Evolutionary conservation across 2,113 vertebrate species (phyloP).

Genomic region (Ammodytes marinus): DNA sequence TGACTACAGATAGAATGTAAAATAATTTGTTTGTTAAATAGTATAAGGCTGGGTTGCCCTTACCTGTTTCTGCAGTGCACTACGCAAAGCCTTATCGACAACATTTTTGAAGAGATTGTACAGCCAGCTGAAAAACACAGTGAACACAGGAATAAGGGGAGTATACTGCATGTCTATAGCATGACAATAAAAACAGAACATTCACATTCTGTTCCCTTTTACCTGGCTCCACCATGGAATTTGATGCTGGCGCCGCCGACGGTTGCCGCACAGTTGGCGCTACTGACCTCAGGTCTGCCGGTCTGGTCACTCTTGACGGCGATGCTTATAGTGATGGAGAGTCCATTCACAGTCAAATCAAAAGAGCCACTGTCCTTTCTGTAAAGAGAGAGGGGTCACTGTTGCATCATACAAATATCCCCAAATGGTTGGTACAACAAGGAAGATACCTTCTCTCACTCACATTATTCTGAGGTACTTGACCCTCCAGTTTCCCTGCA

Average conservation of each 20-base stretch:
- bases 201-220: neutral
- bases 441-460: conserved; percentile 4
- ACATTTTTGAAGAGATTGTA: conserved; percentile 83
- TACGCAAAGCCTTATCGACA: conserved; percentile 72
- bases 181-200: neutral
- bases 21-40: no score
- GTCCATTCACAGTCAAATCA: conserved; percentile 72
- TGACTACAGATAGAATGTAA: neutral
- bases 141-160: neutral
- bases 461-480: conserved; percentile 80
- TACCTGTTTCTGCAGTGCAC: conserved; percentile 78
- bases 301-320: conserved; percentile 74
- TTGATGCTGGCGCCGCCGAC: conserved; percentile 64
- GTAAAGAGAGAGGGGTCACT: neutral
- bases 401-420: neutral
- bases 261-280: conserved; percentile 60
- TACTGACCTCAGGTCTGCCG: conserved; percentile 75
- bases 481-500: conserved; percentile 84
- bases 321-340: conserved; percentile 69
- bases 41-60: conserved; percentile 2
- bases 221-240: conserved; percentile 85
- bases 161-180: neutral
- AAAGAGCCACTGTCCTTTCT: conserved; percentile 84
- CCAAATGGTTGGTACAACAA: neutral
- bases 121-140: conserved; percentile 82